phyloP scores from a whole-genome alignment of 2,888 invertebrate genomes.

The Rhamnusium bicolor region DNA sequence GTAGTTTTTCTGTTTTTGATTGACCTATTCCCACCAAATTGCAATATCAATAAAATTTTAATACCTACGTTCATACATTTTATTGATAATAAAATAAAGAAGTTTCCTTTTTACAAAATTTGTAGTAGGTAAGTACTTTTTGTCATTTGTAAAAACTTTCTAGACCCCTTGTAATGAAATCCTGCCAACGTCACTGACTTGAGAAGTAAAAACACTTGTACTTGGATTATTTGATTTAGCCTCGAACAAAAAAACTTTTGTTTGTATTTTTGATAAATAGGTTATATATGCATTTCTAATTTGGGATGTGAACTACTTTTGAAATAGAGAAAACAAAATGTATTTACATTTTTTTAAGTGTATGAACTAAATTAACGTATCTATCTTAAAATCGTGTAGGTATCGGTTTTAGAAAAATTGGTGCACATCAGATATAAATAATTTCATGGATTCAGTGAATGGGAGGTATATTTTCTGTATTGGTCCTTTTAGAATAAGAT shows the following conservation, averaged over 20 bases:
- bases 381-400: not conserved
- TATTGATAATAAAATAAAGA: too few relatives aligned
- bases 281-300: constrained; percentile 26
- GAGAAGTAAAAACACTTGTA: constrained; percentile 22
- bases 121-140: too few relatives aligned
- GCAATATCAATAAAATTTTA: too few relatives aligned
- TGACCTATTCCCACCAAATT: too few relatives aligned
- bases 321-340: constrained; percentile 2
- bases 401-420: not conserved
- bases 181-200: not conserved
- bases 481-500: too few relatives aligned
- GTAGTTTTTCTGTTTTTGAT: too few relatives aligned
- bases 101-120: too few relatives aligned
- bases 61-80: too few relatives aligned
- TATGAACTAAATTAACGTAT: not conserved
- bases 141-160: too few relatives aligned
- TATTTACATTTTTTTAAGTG: constrained; percentile 15
- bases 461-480: too few relatives aligned
- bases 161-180: not conserved
- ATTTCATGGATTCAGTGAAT: too few relatives aligned
- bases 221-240: constrained; percentile 6
- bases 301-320: constrained; percentile 12
- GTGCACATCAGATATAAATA: too few relatives aligned
- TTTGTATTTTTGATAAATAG: constrained; percentile 26
- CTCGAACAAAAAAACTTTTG: constrained; percentile 26